Conservation (phyloP, 2,888 invertebrate genomes). For the Dynastes grantii region DNA sequence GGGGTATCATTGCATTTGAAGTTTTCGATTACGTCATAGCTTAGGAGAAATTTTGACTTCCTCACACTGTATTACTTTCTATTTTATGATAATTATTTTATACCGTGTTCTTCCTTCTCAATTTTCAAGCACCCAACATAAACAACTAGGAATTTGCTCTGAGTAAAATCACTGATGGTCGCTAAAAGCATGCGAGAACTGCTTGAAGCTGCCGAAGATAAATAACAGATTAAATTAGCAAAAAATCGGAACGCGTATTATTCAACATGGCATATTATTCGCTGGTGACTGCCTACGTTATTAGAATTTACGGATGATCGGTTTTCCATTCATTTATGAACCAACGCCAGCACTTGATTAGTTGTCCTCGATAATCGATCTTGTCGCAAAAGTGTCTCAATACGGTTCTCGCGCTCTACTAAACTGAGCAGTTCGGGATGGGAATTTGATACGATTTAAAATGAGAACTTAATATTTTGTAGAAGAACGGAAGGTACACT, state of each 20-base stretch:
- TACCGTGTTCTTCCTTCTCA: too few species aligned
- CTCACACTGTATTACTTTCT: too few species aligned
- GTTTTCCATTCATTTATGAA: conserved; percentile 25
- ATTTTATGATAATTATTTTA: too few species aligned
- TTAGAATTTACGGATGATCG: conserved; percentile 29
- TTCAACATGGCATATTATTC: background rate
- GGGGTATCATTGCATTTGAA: too few species aligned
- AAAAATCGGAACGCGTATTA: too few species aligned
- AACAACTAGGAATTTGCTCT: background rate
- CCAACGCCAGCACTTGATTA: conserved; percentile 23
- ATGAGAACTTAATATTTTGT: background rate
- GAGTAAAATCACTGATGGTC: background rate
- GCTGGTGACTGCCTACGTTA: background rate
- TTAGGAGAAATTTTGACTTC: too few species aligned
- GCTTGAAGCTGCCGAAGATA: too few species aligned
- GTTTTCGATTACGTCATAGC: too few species aligned
- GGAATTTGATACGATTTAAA: conserved; percentile 38
- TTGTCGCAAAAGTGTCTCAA: conserved; percentile 14
- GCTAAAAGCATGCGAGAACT: too few species aligned
- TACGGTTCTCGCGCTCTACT: conserved; percentile 20
- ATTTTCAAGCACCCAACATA: too few species aligned
- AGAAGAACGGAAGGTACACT: background rate
- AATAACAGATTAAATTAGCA: too few species aligned
- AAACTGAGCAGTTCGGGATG: conserved; percentile 2
- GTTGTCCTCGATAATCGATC: conserved; percentile 28